Evolutionary conservation across 53 echinoderm and acorn worm species (phyloP).

Genomic region (Crossaster papposus): DNA sequence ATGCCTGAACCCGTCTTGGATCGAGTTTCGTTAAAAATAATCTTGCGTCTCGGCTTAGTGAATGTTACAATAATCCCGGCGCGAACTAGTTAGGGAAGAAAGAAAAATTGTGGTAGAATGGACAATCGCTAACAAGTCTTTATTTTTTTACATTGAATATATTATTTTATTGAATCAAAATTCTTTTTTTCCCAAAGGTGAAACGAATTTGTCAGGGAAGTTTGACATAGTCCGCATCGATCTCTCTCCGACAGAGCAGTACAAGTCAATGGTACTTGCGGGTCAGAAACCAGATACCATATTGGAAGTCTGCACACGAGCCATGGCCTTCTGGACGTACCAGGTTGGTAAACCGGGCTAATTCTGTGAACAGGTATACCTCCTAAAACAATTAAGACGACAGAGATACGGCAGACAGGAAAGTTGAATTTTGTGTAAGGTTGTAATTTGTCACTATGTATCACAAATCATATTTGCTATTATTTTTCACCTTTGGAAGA

Average conservation of each 20-base stretch:
- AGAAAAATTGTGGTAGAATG: not conserved
- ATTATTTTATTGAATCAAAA: not conserved
- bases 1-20: no score
- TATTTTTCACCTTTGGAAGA: no score
- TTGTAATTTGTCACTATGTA: no score
- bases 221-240: constrained; percentile 95
- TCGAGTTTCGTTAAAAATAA: no score
- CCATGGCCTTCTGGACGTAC: constrained; percentile 93
- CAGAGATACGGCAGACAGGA: no score
- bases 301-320: constrained; percentile 83
- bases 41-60: no score
- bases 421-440: no score
- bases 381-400: no score
- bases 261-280: constrained; percentile 98
- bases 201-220: constrained; percentile 85
- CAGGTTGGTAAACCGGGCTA: constrained; percentile 66
- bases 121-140: not conserved
- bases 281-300: constrained; percentile 94
- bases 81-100: no score
- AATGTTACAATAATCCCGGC: no score
- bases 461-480: no score
- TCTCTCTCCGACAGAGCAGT: constrained; percentile 90
- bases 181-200: constrained; percentile 67
- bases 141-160: not conserved
- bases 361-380: not conserved